Percentiles rank a stretch among this genome's conserved stretches.
phyloP scores from a whole-genome alignment of 2,113 vertebrate species.

The Carassius auratus region DNA sequence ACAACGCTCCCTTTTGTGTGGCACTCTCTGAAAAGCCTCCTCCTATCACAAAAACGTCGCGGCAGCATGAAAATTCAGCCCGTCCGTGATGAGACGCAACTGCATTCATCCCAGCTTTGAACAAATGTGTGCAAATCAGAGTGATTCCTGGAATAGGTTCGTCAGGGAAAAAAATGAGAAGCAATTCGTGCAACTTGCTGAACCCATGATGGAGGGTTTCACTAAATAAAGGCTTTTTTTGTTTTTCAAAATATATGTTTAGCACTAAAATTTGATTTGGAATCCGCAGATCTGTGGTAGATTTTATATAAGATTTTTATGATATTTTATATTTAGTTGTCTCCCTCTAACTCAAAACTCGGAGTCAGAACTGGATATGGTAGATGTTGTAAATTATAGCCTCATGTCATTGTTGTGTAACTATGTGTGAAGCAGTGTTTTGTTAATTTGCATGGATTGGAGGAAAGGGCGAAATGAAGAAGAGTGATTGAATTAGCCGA shows the following conservation, averaged over 20 bases:
- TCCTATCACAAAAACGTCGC: slow-evolving; percentile 65
- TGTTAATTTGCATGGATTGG: slow-evolving; percentile 2
- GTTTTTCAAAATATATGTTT: too few relatives aligned
- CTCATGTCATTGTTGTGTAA: background rate
- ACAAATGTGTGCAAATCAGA: background rate
- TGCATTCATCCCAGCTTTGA: slow-evolving; percentile 55
- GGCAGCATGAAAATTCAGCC: slow-evolving; percentile 75
- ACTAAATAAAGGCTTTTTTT: too few relatives aligned
- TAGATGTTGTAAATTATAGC: background rate
- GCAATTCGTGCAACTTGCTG: slow-evolving; percentile 25
- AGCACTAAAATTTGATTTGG: too few relatives aligned
- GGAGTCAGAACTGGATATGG: background rate
- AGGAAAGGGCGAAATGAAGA: background rate
- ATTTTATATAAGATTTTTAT: background rate
- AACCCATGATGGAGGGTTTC: background rate
- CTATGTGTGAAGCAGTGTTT: background rate
- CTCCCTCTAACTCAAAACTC: background rate
- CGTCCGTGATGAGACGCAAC: slow-evolving; percentile 54
- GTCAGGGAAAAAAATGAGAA: slow-evolving; percentile 14
- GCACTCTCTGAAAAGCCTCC: slow-evolving; percentile 69
- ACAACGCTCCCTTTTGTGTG: slow-evolving; percentile 75
- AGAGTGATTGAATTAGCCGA: slow-evolving; percentile 42
- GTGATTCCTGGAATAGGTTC: slow-evolving; percentile 7
- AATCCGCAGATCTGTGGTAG: background rate
- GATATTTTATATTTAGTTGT: background rate